Percentiles rank a stretch among this genome's conserved stretches.
These are phyloP conservation scores for Scolanthus callimorphus DNA, from an alignment of 92 coral and sea anemone genomes.

Conservation along the genomic window DNA sequence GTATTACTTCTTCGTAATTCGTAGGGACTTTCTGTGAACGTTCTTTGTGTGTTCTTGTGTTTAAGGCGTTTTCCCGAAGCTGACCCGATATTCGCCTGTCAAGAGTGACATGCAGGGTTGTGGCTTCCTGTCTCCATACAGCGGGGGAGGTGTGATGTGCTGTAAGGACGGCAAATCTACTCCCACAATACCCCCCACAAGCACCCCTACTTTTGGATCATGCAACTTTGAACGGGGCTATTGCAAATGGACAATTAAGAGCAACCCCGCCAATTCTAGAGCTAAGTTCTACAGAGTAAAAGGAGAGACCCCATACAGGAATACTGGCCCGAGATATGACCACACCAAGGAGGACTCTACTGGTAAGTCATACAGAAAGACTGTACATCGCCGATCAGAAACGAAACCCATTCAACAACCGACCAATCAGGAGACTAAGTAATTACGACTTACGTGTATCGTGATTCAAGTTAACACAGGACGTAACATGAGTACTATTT, in stretches of 20 bases:
- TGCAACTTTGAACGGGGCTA: conserved; percentile 77
- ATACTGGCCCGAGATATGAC: conserved; percentile 91
- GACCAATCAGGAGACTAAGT: too few species aligned
- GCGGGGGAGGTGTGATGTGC: conserved; percentile 86
- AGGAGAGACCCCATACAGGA: conserved; percentile 79
- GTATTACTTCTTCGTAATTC: too few species aligned
- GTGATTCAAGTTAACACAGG: too few species aligned
- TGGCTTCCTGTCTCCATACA: conserved; percentile 32
- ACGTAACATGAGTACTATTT: too few species aligned
- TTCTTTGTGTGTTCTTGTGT: background rate
- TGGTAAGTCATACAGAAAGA: conserved; percentile 67
- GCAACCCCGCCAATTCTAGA: conserved; percentile 15
- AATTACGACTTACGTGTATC: too few species aligned
- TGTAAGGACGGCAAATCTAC: conserved; percentile 65
- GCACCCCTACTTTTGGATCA: conserved; percentile 67
- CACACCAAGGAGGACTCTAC: conserved; percentile 72
- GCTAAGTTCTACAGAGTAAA: conserved; percentile 32
- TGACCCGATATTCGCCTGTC: conserved; percentile 51
- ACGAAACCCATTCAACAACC: too few species aligned
- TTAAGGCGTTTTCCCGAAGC: conserved; percentile 43
- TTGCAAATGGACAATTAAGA: conserved; percentile 56
- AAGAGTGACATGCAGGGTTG: conserved; percentile 70
- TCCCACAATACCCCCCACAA: conserved; percentile 64
- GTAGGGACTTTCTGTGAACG: too few species aligned
- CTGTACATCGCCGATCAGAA: too few species aligned